Conservation (phyloP, 2,113 vertebrate genomes). For the Blennius ocellaris region DNA sequence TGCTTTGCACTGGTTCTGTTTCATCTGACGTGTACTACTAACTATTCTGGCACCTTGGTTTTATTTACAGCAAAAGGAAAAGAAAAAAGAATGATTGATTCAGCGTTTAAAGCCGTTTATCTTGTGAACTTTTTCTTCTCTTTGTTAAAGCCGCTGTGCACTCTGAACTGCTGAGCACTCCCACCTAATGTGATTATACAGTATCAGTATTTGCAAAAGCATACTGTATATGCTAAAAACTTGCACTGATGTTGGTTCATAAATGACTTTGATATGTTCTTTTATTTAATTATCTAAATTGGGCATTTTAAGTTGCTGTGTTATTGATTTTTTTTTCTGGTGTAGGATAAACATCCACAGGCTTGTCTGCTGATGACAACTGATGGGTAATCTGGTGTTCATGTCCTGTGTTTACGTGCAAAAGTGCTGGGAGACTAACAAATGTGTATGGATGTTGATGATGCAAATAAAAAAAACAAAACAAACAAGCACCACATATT, state of each 20-base stretch:
- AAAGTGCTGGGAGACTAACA: constrained; percentile 93
- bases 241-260: constrained; percentile 68
- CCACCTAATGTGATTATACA: constrained; percentile 57
- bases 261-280: constrained; percentile 39
- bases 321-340: constrained; percentile 42
- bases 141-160: constrained; percentile 42
- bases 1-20: constrained; percentile 30
- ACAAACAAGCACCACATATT: constrained; percentile 64
- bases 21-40: constrained; percentile 41
- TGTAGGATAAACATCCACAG: constrained; percentile 51
- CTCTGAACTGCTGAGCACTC: constrained; percentile 56
- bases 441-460: constrained; percentile 91
- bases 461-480: constrained; percentile 88
- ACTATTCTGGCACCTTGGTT: constrained; percentile 57
- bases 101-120: constrained; percentile 50
- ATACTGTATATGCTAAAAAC: constrained; percentile 44
- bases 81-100: constrained; percentile 31
- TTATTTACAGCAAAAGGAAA: constrained; percentile 61
- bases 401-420: constrained; percentile 91
- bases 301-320: constrained; percentile 40
- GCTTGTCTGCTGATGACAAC: constrained; percentile 47
- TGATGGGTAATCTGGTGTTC: constrained; percentile 83
- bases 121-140: constrained; percentile 51
- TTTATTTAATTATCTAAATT: constrained; percentile 36
- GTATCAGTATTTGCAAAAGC: constrained; percentile 35